Conservation (phyloP, 2,888 invertebrate species). For the Acheta domesticus region DNA sequence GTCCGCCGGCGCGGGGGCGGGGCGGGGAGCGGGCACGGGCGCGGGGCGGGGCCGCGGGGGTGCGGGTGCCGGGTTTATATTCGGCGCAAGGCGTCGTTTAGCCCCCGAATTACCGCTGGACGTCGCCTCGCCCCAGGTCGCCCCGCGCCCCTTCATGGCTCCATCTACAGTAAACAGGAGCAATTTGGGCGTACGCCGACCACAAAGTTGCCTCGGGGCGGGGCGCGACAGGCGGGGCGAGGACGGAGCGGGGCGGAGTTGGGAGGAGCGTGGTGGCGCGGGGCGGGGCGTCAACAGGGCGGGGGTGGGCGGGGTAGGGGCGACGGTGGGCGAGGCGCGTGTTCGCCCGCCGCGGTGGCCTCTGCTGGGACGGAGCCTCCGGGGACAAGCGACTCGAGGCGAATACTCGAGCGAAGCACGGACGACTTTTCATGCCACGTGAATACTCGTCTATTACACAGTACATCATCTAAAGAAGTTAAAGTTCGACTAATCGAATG, state of each 20-base stretch:
- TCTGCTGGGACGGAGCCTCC: too few relatives aligned
- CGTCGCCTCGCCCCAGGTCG: not conserved
- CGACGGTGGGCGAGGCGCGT: too few relatives aligned
- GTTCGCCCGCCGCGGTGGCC: too few relatives aligned
- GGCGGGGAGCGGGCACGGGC: not conserved
- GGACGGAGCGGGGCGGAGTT: not conserved
- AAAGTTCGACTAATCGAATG: too few relatives aligned
- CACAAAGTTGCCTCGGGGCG: not conserved
- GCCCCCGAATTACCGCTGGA: not conserved
- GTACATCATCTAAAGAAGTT: too few relatives aligned
- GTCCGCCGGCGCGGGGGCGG: not conserved
- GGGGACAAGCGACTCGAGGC: too few relatives aligned
- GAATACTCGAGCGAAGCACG: too few relatives aligned
- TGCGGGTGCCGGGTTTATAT: slow-evolving; percentile 1
- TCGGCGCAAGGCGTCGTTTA: slow-evolving; percentile 18
- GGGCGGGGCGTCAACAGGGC: too few relatives aligned
- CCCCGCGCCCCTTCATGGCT: not conserved
- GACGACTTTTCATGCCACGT: too few relatives aligned
- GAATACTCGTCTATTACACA: too few relatives aligned
- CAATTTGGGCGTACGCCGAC: not conserved
- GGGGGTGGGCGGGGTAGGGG: too few relatives aligned
- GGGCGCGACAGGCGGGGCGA: not conserved
- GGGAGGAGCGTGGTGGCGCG: not conserved
- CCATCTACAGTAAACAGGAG: slow-evolving; percentile 18
- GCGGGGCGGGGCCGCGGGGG: not conserved